Conservation (phyloP, 2,888 invertebrate genomes). For the Caenorhabditis plicata region DNA sequence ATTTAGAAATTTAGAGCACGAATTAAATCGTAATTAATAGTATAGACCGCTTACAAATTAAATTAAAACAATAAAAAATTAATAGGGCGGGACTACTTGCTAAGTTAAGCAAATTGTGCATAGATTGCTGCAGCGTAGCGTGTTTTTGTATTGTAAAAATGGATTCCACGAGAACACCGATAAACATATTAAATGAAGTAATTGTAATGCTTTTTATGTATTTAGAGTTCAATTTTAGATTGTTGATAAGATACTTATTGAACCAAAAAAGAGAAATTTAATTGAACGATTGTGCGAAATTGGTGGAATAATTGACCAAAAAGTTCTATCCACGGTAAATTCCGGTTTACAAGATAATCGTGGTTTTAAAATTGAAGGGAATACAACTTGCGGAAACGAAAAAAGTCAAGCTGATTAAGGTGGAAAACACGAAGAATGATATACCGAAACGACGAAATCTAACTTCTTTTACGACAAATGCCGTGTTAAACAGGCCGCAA, state of each 20-base stretch:
- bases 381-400: conserved; percentile 11
- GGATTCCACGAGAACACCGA: background rate
- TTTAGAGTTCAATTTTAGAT: background rate
- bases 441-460: background rate
- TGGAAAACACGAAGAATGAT: background rate
- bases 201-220: background rate
- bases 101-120: too few species aligned
- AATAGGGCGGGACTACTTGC: background rate
- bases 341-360: background rate
- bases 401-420: conserved; percentile 6
- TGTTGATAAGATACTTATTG: background rate
- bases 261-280: background rate
- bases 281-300: conserved; percentile 2
- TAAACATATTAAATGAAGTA: background rate
- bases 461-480: too few species aligned
- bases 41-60: too few species aligned
- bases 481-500: too few species aligned
- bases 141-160: background rate
- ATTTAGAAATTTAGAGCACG: background rate
- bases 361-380: conserved; percentile 2
- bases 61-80: background rate
- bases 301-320: conserved; percentile 2
- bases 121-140: too few species aligned
- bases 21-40: background rate
- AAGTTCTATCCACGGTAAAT: conserved; percentile 10